Conservation (phyloP, 2,888 invertebrate species). For the Noctua janthina region DNA sequence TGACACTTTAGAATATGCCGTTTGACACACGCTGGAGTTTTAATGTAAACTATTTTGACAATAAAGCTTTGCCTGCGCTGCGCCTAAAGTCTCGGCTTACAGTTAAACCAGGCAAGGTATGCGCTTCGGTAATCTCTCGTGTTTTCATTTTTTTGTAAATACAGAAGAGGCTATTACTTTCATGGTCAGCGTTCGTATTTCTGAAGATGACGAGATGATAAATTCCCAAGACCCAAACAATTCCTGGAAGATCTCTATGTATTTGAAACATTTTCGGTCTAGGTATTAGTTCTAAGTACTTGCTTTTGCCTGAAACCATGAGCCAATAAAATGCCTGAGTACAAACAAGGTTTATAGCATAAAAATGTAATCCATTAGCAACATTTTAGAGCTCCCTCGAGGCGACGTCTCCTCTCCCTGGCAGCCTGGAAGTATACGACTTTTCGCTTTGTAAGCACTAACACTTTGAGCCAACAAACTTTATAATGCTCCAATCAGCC, state of each 20-base stretch:
- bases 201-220: neutral
- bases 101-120: neutral
- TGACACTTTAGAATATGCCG: neutral
- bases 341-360: constrained; percentile 20
- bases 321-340: constrained; percentile 16
- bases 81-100: neutral
- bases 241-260: neutral
- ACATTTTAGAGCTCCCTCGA: constrained; percentile 27
- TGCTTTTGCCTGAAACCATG: neutral
- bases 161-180: neutral
- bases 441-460: constrained; percentile 30
- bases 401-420: neutral
- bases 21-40: constrained; percentile 10
- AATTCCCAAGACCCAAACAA: neutral
- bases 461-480: constrained; percentile 42
- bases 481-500: constrained; percentile 49
- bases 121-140: neutral
- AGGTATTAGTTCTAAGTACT: neutral
- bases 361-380: constrained; percentile 56
- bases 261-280: neutral
- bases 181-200: neutral
- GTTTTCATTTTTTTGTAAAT: neutral
- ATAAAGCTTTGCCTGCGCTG: neutral
- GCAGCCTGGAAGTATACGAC: constrained; percentile 8
- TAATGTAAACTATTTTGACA: constrained; percentile 7